These are phyloP conservation scores for Nyctereutes procyonoides DNA, from an alignment of 2,113 vertebrate genomes.

Conservation along the genomic window DNA sequence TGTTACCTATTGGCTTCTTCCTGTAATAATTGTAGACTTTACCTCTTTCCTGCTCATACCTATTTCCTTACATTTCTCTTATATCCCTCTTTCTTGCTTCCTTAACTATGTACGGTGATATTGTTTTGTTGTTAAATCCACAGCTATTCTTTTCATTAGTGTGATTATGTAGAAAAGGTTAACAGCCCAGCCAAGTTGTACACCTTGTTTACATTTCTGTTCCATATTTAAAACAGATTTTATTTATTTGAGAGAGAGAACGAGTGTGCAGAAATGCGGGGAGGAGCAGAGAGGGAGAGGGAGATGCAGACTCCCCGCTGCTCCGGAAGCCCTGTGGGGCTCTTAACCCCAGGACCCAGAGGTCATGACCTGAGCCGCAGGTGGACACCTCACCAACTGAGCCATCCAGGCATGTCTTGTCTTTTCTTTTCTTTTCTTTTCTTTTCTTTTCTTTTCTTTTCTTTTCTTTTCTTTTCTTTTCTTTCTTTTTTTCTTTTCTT, in stretches of 20 bases:
- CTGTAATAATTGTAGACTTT: background rate
- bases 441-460: too few species aligned
- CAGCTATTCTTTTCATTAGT: background rate
- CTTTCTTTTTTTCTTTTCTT: too few species aligned
- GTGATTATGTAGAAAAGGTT: background rate
- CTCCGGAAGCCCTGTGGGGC: background rate
- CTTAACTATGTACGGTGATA: background rate
- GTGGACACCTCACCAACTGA: background rate
- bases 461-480: too few species aligned
- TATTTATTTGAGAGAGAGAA: background rate
- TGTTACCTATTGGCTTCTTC: background rate
- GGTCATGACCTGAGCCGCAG: background rate
- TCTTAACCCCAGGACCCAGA: background rate
- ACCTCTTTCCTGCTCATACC: background rate
- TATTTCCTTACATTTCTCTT: background rate
- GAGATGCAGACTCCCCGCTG: background rate
- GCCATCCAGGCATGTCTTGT: background rate
- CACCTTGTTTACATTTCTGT: background rate
- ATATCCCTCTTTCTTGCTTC: background rate
- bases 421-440: too few species aligned
- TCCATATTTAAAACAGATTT: background rate
- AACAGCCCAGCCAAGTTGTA: background rate
- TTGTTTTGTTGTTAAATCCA: background rate
- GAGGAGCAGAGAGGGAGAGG: background rate
- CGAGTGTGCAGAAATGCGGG: background rate